Evolutionary conservation across 1,140 invertebrate genomes (phyloP), one percentile per base, ranked within the genome.

Genomic region (Dinothrombium tinctorium): DNA sequence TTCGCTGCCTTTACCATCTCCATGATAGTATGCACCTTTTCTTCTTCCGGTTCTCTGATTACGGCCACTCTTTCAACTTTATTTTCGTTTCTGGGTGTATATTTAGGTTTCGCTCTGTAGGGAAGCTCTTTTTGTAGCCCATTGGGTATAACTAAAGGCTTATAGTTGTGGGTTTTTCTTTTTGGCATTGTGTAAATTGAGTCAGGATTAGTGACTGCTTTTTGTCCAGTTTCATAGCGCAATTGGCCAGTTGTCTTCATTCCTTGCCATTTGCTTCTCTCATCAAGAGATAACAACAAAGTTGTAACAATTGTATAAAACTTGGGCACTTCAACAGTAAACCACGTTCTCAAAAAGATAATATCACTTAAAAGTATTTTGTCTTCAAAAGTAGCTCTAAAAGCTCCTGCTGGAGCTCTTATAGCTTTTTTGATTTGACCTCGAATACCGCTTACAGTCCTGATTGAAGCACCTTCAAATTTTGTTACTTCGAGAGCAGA

Each of bases 391-490:
- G 87, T 92, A 0, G 86, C 90, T 41, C 90, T 67, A 54, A 92
- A 98, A 35, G 76, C 73, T 0, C 94, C 94, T 53, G 75, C 72
- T 0, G 81, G 76, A 29, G 50, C 42, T n/a, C 66, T 72, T 2
- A 77, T 59, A 1, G 79, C 74, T 60, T 87, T 94, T 58, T 99
- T 99, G 24, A 99, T 86, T 56, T 89, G 80, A n/a, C 92, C 94
- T 37, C 92, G 68, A 39, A 99, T 83, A 17, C 90, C 90, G 8
- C 89, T 95, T 0, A 96, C 90, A 0, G 92, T 95, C 59, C 80
- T 78, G 11, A 99, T 73, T 50, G 72, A 74, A 0, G 87, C 89
- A 19, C 92, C 90, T 62, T 96, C 86, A 61, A 98, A 99, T 56
- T 90, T 90, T 0, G 87, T 83, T 2, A 96, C 87, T 65, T 99